Base-by-base conservation (phyloP, 2,888 invertebrate genomes). In the Conchocele bisecta region DNA sequence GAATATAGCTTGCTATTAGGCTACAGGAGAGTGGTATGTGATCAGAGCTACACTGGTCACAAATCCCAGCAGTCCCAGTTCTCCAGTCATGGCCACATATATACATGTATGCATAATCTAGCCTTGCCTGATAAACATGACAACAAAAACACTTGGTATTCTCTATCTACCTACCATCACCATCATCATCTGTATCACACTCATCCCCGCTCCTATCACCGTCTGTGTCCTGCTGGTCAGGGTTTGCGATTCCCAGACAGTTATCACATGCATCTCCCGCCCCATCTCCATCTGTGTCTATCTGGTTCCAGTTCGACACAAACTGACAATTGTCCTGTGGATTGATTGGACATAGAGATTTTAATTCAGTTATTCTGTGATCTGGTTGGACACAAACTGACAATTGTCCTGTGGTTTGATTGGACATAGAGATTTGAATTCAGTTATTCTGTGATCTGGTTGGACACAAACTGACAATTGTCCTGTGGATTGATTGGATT, bases 201-300 rank as follows among this genome's bases (percentile, higher is more conserved):
- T 46, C 75, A 61, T 85, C 83, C 0, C 84, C 85, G 1, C 56
- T 44, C 3, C 83, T 82, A 41, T 86, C 80, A 9, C 59, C 46
- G 44, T 86, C 82, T 0, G 72, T 94, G 51, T 86, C 84, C 3
- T 51, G 31, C 46, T 85, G 85, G 44, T 72, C 71, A 44, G 57
- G n/a, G 44, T 86, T 86, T 20, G 64, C 56, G 0, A 54, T 42
- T 22, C 33, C 54, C 4, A 72, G 73, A 71, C 83, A 84, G 69
- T 83, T 85, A 41, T 84, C 84, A 76, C 83, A 86, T 17, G 31
- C 74, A 26, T 85, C 84, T 7, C 85, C 84, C 7, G 77, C 59
- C 11, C 83, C 72, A 50, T 86, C 82, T 7, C 65, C 59, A 44
- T 86, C 84, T 2, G 54, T 94, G 53, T 86, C 81, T 15, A 51